These are phyloP conservation scores for Blastomussa wellsi DNA, from an alignment of 92 coral and sea anemone genomes.

Conservation along the genomic window DNA sequence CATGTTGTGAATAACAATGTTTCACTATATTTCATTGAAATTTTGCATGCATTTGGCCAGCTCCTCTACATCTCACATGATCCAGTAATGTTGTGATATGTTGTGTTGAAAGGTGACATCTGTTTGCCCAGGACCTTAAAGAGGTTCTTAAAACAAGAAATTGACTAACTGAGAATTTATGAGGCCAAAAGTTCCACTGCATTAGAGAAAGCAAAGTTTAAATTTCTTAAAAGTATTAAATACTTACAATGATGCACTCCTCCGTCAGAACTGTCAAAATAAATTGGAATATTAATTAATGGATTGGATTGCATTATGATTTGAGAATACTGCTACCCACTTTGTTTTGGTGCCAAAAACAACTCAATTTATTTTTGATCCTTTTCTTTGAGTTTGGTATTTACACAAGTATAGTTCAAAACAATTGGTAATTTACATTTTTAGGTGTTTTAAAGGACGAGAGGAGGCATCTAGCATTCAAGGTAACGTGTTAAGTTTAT, in stretches of 20 bases:
- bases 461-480: conserved; percentile 31
- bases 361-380: not conserved
- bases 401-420: not conserved
- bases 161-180: no score
- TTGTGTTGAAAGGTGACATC: no score
- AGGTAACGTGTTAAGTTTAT: not conserved
- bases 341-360: not conserved
- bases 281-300: conserved; percentile 40
- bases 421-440: not conserved
- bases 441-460: not conserved
- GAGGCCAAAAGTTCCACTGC: no score
- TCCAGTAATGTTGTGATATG: no score
- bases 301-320: conserved; percentile 4
- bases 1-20: no score
- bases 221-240: not conserved
- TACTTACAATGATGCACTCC: conserved; percentile 74
- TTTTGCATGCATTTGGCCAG: no score
- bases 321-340: not conserved
- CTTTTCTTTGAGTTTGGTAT: not conserved
- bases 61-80: no score
- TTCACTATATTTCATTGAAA: no score
- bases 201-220: not conserved
- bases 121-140: no score
- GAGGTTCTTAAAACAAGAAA: no score
- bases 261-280: conserved; percentile 76